Evolutionary conservation across 2,888 invertebrate genomes (phyloP).

Genomic region (Panzeria rudis): DNA sequence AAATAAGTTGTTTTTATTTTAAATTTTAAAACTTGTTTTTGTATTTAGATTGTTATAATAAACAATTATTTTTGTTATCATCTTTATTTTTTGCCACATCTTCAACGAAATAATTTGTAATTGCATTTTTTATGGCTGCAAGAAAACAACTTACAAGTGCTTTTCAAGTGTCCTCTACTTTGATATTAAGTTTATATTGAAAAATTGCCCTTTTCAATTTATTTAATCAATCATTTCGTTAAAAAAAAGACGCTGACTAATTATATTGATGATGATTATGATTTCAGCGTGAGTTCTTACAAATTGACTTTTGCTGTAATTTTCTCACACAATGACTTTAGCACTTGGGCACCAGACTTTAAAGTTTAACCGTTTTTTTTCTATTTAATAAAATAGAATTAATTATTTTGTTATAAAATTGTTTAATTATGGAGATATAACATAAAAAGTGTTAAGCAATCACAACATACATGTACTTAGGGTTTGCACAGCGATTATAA

Average conservation of each 20-base stretch:
- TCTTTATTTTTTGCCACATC: not conserved
- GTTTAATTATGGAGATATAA: constrained; percentile 8
- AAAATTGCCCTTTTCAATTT: constrained; percentile 26
- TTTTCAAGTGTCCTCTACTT: constrained; percentile 25
- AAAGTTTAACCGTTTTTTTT: not conserved
- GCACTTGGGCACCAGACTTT: not conserved
- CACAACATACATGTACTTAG: not conserved
- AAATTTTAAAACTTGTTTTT: no score
- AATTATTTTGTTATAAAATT: constrained; percentile 16
- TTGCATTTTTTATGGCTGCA: not conserved
- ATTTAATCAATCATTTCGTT: constrained; percentile 19
- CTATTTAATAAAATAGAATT: constrained; percentile 15
- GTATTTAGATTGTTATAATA: not conserved
- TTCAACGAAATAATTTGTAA: not conserved
- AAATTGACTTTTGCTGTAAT: constrained; percentile 2
- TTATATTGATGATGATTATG: constrained; percentile 18
- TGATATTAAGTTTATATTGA: constrained; percentile 23
- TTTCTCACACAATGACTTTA: constrained; percentile 21
- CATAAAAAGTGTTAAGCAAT: not conserved
- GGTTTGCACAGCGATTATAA: no score
- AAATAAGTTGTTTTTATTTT: no score
- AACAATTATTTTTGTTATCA: not conserved
- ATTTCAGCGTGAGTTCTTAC: constrained; percentile 23
- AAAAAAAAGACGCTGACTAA: not conserved
- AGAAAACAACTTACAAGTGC: not conserved